Evolutionary conservation across 2,888 invertebrate genomes (phyloP), one percentile per base, ranked within the genome.

Genomic region (Atrina japonica): DNA sequence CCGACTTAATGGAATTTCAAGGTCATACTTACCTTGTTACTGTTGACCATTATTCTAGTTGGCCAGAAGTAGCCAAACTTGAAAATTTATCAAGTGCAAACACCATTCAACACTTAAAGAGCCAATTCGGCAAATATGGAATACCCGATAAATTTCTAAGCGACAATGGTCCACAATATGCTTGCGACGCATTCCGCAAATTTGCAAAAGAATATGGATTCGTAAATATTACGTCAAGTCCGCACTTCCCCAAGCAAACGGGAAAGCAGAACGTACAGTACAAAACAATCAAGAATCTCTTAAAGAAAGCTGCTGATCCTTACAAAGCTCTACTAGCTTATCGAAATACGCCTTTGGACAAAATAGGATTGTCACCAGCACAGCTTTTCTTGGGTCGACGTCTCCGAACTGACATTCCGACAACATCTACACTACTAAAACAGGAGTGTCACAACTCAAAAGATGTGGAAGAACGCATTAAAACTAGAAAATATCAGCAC

Each of bases 1-100:
- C 53, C 18, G 74, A 70, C 53, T 49, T 77, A 29, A 75, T 72
- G 59, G 65, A 66, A 16, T 73, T 52, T 18, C 21, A 75, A 29
- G 67, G 67, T 11, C n/a, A 70, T 16, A 50, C 72, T 43, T 75
- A 75, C 27, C 41, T 64, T 7, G 21, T 64, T 21, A 23, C 53
- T 49, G 52, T 77, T n/a, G 74, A 75, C 27, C 41, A 64, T 50
- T 70, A 60, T 25, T 70, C 65, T 6, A n/a, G 66, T 43, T 73
- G 70, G 73, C 61, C 73, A 21, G 73, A 69, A 59, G 21, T 69
- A 2, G 55, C 45, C 1, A 66, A 71, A 25, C 47, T 66, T 2
- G 60, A 66, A 25, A 40, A 66, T 29, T n/a, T 71, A 23, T 7
- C 6, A 7, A 35, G 61, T 29, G 27, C n/a, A 5, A 35, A 35